phyloP scores from a whole-genome alignment of 2,113 vertebrate species.

The Hipposideros armiger region DNA sequence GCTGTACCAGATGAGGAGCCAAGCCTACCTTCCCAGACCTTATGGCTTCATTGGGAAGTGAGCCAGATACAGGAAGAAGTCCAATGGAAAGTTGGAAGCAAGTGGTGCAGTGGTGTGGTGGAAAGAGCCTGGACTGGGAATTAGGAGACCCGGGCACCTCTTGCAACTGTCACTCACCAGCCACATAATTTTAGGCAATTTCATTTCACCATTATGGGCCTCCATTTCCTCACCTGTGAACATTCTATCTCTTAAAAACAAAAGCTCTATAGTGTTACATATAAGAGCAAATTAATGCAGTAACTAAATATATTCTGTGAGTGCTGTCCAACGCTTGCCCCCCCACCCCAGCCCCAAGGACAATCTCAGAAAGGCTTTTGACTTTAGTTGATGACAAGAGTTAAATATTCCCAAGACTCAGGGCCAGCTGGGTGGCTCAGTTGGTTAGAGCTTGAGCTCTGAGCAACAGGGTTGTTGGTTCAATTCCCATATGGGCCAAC shows the following conservation, averaged over 20 bases:
- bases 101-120: not conserved
- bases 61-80: slow-evolving; percentile 69
- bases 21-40: slow-evolving; percentile 51
- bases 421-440: too few relatives aligned
- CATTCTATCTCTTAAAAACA: slow-evolving; percentile 46
- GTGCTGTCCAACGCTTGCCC: not conserved
- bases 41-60: slow-evolving; percentile 50
- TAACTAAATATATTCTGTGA: not conserved
- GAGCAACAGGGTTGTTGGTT: too few relatives aligned
- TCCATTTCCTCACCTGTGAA: slow-evolving; percentile 24
- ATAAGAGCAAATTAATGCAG: not conserved
- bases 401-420: not conserved
- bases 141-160: not conserved
- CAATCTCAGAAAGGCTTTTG: not conserved
- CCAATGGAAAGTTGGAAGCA: slow-evolving; percentile 72
- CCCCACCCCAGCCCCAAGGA: not conserved
- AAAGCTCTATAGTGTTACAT: not conserved
- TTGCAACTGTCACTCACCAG: not conserved
- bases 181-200: slow-evolving; percentile 1
- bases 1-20: slow-evolving; percentile 60
- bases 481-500: too few relatives aligned
- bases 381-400: not conserved
- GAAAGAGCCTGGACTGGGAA: slow-evolving; percentile 39
- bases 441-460: too few relatives aligned
- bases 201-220: not conserved